Evolutionary conservation across 2,797 vertebrate genomes (phyloP).

Genomic region (Spheniscus humboldti): DNA sequence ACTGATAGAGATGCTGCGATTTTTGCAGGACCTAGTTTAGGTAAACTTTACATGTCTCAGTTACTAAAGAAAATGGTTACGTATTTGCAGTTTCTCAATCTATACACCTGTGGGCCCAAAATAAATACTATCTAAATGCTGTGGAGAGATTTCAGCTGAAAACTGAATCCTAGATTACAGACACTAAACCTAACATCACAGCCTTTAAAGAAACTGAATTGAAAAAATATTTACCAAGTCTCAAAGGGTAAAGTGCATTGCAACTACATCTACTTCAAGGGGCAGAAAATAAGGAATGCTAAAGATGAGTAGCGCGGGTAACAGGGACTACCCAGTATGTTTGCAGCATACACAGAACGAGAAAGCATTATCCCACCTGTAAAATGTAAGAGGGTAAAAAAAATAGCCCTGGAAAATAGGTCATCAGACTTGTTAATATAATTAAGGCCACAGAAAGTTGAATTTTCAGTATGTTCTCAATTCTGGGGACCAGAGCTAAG

Average conservation of each 20-base stretch:
- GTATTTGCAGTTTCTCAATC: neutral
- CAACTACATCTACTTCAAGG: constrained; percentile 61
- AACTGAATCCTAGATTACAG: constrained; percentile 56
- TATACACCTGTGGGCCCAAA: constrained; percentile 37
- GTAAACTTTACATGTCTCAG: neutral
- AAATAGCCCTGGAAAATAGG: neutral
- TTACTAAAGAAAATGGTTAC: neutral
- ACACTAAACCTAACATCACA: constrained; percentile 51
- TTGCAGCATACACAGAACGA: neutral
- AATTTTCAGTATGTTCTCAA: neutral
- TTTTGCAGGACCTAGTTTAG: neutral
- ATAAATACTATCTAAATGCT: constrained; percentile 64
- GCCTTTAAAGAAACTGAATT: constrained; percentile 64
- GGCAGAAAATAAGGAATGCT: constrained; percentile 52
- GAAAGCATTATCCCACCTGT: neutral
- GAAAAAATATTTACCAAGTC: constrained; percentile 70
- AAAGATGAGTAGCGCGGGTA: neutral
- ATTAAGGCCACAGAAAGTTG: constrained; percentile 5
- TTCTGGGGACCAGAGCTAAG: neutral
- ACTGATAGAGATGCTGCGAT: neutral
- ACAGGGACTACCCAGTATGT: constrained; percentile 11
- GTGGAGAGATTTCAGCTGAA: constrained; percentile 60
- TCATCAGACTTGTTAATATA: neutral
- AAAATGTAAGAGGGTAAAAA: neutral
- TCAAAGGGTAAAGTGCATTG: constrained; percentile 77